These are phyloP conservation scores for Raja brachyura DNA, from an alignment of 2,113 vertebrate genomes.

Conservation along the genomic window DNA sequence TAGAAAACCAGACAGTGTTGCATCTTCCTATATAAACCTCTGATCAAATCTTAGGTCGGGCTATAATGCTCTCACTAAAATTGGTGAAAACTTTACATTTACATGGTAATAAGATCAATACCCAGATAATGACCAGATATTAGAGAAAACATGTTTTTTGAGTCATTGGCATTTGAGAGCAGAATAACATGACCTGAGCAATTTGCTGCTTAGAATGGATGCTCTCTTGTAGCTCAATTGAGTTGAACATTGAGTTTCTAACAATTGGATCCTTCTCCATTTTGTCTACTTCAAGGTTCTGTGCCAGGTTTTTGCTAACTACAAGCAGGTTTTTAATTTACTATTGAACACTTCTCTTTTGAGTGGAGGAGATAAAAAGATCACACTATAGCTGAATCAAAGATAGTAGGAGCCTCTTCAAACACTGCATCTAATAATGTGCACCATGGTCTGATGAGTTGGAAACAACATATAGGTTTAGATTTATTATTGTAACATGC, in stretches of 20 bases:
- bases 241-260: background rate
- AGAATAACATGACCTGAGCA: background rate
- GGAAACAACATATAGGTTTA: background rate
- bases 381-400: background rate
- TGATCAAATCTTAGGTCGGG: background rate
- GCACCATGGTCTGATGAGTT: background rate
- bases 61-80: background rate
- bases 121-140: background rate
- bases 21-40: background rate
- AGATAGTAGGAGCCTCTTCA: background rate
- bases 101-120: background rate
- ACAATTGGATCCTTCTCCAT: background rate
- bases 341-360: background rate
- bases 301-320: background rate
- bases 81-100: background rate
- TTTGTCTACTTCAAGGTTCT: background rate
- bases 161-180: background rate
- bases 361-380: background rate
- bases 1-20: background rate
- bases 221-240: background rate
- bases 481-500: too few relatives aligned
- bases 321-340: background rate
- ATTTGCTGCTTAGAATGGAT: background rate
- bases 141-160: background rate
- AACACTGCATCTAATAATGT: background rate